phyloP scores from a whole-genome alignment of 1,140 invertebrate genomes.

The Drosophila tristis region DNA sequence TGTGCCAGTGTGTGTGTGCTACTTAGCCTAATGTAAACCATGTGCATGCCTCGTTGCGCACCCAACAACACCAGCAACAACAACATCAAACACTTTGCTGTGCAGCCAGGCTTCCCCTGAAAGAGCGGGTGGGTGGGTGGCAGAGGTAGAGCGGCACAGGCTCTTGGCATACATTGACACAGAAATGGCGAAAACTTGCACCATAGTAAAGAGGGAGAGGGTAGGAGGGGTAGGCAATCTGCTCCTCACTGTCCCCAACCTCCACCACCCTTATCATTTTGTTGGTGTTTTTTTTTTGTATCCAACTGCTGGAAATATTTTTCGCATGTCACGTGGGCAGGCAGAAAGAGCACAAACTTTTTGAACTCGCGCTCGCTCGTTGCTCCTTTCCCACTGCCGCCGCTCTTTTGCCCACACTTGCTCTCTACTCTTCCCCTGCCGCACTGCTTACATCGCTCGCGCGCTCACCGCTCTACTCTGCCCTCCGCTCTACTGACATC shows the following conservation, averaged over 20 bases:
- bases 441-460: too few relatives aligned
- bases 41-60: constrained; percentile 74
- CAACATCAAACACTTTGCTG: constrained; percentile 74
- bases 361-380: constrained; percentile 20
- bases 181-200: constrained; percentile 51
- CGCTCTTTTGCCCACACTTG: not conserved
- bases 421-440: too few relatives aligned
- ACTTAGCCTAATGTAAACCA: constrained; percentile 79
- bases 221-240: not conserved
- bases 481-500: not conserved
- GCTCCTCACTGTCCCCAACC: not conserved
- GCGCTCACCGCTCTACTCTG: not conserved
- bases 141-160: constrained; percentile 5
- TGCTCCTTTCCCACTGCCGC: too few relatives aligned
- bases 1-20: constrained; percentile 48
- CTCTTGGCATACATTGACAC: constrained; percentile 74
- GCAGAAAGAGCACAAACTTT: constrained; percentile 33
- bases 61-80: constrained; percentile 30
- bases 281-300: constrained; percentile 13
- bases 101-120: constrained; percentile 57
- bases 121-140: constrained; percentile 3
- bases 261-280: constrained; percentile 7
- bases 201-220: constrained; percentile 9
- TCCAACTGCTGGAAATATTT: constrained; percentile 33
- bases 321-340: constrained; percentile 47